Percentiles rank a stretch among this genome's conserved stretches.
Conservation (phyloP, 2,888 invertebrate genomes). For the Uropetala carovei region DNA sequence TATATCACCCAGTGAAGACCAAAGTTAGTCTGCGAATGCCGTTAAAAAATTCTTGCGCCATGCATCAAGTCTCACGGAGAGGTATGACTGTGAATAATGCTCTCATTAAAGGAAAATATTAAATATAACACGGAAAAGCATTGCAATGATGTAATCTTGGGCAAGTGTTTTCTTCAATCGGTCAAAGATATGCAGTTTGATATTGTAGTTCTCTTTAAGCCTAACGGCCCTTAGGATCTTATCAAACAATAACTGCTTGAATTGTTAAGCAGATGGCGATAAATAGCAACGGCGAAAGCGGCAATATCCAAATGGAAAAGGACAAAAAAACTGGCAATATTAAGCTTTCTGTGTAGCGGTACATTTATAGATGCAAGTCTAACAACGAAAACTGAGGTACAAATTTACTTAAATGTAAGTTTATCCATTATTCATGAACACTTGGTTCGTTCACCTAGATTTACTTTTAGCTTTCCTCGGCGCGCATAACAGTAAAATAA, state of each 20-base stretch:
- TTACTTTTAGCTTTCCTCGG: constrained; percentile 28
- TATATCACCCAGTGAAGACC: too few species aligned
- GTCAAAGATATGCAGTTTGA: not conserved
- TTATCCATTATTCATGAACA: constrained; percentile 21
- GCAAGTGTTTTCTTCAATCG: not conserved
- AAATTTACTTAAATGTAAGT: constrained; percentile 32
- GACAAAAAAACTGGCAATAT: not conserved
- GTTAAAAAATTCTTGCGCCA: not conserved
- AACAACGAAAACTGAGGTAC: constrained; percentile 28
- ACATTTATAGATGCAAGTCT: constrained; percentile 2
- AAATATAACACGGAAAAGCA: not conserved
- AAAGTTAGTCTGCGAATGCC: too few species aligned
- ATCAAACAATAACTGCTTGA: not conserved
- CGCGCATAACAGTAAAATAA: constrained; percentile 28
- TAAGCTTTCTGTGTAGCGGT: not conserved
- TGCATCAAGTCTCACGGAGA: not conserved
- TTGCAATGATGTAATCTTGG: not conserved
- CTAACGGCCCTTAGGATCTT: not conserved
- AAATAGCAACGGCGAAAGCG: not conserved
- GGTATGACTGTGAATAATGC: not conserved
- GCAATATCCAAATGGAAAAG: not conserved
- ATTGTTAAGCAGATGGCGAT: not conserved
- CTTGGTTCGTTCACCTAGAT: constrained; percentile 19
- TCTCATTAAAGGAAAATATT: not conserved
- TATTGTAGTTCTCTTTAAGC: not conserved